These are phyloP conservation scores for Drosophila yooni DNA, from an alignment of 2,888 invertebrate genomes.

Conservation along the genomic window DNA sequence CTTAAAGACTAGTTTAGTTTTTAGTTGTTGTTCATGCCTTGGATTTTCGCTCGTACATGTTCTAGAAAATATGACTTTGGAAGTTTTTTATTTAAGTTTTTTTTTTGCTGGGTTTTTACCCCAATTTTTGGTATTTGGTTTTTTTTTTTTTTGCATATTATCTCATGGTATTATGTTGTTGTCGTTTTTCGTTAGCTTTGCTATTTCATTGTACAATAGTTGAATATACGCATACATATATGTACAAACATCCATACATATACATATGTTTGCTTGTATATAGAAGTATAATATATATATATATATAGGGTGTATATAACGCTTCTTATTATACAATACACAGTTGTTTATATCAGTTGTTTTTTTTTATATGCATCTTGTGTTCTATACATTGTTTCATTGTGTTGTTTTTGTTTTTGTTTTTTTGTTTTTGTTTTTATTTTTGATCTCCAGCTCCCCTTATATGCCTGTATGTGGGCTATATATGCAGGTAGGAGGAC, in stretches of 20 bases:
- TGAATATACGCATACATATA: slow-evolving; percentile 40
- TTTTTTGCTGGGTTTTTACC: neutral
- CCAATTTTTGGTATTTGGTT: neutral
- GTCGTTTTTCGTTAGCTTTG: slow-evolving; percentile 50
- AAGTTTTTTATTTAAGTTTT: slow-evolving; percentile 1
- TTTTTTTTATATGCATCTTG: slow-evolving; percentile 45
- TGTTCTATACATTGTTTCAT: slow-evolving; percentile 70
- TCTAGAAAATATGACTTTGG: slow-evolving; percentile 40
- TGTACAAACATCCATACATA: slow-evolving; percentile 17
- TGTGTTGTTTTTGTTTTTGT: slow-evolving; percentile 36
- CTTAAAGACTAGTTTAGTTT: slow-evolving; percentile 60
- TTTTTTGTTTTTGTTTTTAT: slow-evolving; percentile 17
- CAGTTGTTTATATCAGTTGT: slow-evolving; percentile 26
- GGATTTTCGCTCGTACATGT: slow-evolving; percentile 24
- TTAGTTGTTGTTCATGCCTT: slow-evolving; percentile 26
- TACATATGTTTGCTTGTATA: slow-evolving; percentile 40
- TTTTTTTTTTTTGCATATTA: slow-evolving; percentile 13
- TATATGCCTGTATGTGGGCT: slow-evolving; percentile 47
- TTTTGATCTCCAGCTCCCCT: slow-evolving; percentile 72
- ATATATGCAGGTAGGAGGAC: slow-evolving; percentile 53
- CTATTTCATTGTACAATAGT: slow-evolving; percentile 74
- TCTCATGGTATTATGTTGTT: slow-evolving; percentile 21
- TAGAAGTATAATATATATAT: slow-evolving; percentile 48
- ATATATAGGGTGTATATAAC: slow-evolving; percentile 62
- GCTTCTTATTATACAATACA: slow-evolving; percentile 48